Evolutionary conservation across 1,140 invertebrate genomes (phyloP), one percentile per base, ranked within the genome.

Genomic region (Bombus ignitus): DNA sequence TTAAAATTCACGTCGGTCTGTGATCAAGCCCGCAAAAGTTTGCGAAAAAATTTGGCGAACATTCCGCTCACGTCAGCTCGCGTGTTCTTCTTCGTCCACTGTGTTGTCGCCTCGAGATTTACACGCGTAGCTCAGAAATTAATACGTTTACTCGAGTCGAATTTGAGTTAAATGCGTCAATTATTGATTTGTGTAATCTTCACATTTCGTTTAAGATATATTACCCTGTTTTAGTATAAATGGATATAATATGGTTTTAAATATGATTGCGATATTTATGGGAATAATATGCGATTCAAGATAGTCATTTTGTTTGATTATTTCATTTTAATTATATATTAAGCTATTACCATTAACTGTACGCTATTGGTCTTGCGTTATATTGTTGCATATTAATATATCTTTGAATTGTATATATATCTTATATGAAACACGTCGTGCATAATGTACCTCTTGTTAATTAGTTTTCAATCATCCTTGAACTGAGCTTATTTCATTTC

Each of bases 1-100:
- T 84, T 84, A 84, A 80, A 85, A 85, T 85, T 72, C 53, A 62
- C 83, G 28, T 39, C 9, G 53, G 32, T 72, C 35, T 79, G 75
- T 66, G 82, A 71, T 85, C 66, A 74, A 44, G 65, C 47, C n/a
- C 6, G 22, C 8, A 37, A 28, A 44, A 44, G 22, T 28, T 66
- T 59, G 81, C 15, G 44, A 82, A 82, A 82, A 76, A 72, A 86
- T 70, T 59, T 32, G 53, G 47, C 9, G 59, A 42, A 62, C 32
- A 68, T 37, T 57, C 35, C 8, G 47, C 25, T n/a, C 77, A 72
- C 83, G 76, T 42, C 42, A 80, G 57, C 28, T 85, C 57, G 76
- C 83, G 68, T 84, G 82, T 12, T 62, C n/a, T 35, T 13, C 5
- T 53, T 22, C 47, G 47, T 22, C 1, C 47, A 53, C 47, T 18